These are phyloP conservation scores for Temnothorax nylanderi DNA, from an alignment of 1,140 invertebrate species.

Conservation along the genomic window DNA sequence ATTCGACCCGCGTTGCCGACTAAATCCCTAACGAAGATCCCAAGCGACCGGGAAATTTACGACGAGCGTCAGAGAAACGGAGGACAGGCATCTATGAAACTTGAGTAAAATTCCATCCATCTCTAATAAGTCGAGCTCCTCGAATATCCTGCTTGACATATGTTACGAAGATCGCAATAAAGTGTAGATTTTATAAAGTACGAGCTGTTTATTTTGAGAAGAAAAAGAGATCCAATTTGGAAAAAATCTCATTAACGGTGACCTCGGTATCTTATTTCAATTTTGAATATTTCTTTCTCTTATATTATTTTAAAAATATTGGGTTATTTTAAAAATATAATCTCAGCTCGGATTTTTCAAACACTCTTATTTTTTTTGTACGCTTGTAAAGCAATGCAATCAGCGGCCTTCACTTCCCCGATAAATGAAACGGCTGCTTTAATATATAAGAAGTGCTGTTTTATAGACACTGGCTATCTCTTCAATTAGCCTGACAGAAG, in stretches of 20 bases:
- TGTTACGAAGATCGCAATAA: slow-evolving; percentile 23
- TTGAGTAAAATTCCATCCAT: slow-evolving; percentile 56
- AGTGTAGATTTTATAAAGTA: not conserved
- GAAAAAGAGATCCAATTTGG: slow-evolving; percentile 13
- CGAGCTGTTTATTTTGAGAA: not conserved
- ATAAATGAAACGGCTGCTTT: not conserved
- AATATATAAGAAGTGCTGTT: slow-evolving; percentile 28
- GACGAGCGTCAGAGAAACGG: slow-evolving; percentile 33
- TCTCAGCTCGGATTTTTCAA: not conserved
- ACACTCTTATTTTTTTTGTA: not conserved
- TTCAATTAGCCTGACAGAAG: slow-evolving; percentile 30
- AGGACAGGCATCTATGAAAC: slow-evolving; percentile 31
- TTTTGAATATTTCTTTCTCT: slow-evolving; percentile 6
- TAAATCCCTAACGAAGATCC: slow-evolving; percentile 63
- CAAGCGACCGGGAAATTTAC: slow-evolving; percentile 62
- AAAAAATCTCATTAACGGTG: slow-evolving; percentile 8
- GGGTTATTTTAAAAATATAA: not conserved
- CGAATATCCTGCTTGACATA: slow-evolving; percentile 28
- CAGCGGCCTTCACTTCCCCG: not conserved
- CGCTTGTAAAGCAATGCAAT: not conserved
- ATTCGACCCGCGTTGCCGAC: slow-evolving; percentile 47
- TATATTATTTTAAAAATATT: not conserved
- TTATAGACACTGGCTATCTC: not conserved
- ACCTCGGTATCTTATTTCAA: not conserved
- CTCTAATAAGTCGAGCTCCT: slow-evolving; percentile 43